Conservation (phyloP, 2,113 vertebrate genomes). For the Rutilus rutilus region DNA sequence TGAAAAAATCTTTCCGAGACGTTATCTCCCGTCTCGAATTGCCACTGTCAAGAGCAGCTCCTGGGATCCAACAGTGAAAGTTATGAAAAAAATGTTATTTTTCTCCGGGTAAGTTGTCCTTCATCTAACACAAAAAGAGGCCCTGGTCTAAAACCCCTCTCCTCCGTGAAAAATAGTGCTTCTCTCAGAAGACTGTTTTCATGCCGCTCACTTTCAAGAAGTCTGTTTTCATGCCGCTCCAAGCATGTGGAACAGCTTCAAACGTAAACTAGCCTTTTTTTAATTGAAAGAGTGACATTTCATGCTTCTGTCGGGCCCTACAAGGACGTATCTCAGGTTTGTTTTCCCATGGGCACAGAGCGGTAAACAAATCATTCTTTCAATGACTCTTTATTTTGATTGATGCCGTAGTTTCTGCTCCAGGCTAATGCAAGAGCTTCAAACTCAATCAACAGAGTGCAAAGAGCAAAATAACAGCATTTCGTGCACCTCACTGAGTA, state of each 20-base stretch:
- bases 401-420: background rate
- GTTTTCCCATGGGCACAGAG: background rate
- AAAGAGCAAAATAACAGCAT: constrained; percentile 36
- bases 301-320: background rate
- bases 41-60: constrained; percentile 38
- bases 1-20: constrained; percentile 60
- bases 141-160: background rate
- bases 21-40: constrained; percentile 52
- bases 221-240: background rate
- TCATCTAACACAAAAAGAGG: constrained; percentile 12
- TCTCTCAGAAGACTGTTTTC: background rate
- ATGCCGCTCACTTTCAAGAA: background rate
- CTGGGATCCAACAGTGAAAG: constrained; percentile 49
- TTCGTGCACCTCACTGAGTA: background rate
- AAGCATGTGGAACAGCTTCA: constrained; percentile 20
- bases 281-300: background rate
- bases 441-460: background rate
- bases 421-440: constrained; percentile 33
- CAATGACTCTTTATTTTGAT: constrained; percentile 21
- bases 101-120: constrained; percentile 50
- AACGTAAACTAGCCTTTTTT: background rate
- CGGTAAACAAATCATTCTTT: constrained; percentile 4
- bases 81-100: constrained; percentile 50
- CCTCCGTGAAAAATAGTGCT: background rate
- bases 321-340: background rate